Evolutionary conservation across 2,797 vertebrate species (phyloP).

Genomic region (Poeciliopsis paucimaculata): DNA sequence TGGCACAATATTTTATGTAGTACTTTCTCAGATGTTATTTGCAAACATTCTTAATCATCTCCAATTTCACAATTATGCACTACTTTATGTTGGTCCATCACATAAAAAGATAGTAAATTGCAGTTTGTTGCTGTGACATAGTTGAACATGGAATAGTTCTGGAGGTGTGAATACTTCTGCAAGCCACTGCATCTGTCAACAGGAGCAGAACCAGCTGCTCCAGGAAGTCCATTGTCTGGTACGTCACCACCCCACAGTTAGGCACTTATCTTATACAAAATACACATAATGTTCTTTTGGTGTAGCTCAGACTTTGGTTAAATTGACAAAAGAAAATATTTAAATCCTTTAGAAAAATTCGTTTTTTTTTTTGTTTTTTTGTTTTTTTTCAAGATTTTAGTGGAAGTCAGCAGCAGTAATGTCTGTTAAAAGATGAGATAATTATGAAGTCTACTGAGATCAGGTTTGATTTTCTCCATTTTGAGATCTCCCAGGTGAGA

Average conservation of each 20-base stretch:
- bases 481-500: conserved; percentile 53
- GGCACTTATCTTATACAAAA: neutral
- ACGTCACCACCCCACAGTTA: neutral
- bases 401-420: neutral
- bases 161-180: conserved; percentile 1
- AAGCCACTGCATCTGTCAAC: neutral
- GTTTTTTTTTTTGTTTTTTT: neutral
- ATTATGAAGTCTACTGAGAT: conserved; percentile 4
- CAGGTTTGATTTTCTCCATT: conserved; percentile 5
- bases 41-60: neutral
- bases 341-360: neutral
- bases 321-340: neutral
- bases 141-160: neutral
- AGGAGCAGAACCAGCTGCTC: neutral
- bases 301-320: neutral
- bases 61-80: neutral
- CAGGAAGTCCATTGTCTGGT: conserved; percentile 2
- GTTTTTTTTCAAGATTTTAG: neutral
- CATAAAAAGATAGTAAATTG: neutral
- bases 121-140: neutral
- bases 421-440: neutral
- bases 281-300: neutral
- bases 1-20: neutral
- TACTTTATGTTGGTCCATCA: neutral
- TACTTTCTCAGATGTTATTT: neutral